A percentile compares a stretch with the other conserved stretches of the same genome.
Evolutionary conservation across 2,113 vertebrate genomes (phyloP).

Genomic region (Acinonyx jubatus): DNA sequence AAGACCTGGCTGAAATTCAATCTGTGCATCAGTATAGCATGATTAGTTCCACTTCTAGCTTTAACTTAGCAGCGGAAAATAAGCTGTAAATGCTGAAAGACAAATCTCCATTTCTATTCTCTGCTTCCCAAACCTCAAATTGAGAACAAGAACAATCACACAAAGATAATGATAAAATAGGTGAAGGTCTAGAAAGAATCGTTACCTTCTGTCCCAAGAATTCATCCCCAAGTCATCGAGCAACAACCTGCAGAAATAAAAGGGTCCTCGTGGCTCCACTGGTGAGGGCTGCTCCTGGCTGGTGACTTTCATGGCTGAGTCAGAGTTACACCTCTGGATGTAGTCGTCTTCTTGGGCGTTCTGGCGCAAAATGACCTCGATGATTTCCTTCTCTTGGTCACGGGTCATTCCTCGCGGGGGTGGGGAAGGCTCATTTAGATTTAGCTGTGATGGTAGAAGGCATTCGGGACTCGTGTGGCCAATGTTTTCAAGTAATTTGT

Average conservation of each 20-base stretch:
- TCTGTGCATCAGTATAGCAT: neutral
- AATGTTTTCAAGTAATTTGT: conserved; percentile 91
- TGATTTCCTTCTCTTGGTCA: conserved; percentile 91
- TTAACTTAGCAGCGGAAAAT: conserved; percentile 44
- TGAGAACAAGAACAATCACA: neutral
- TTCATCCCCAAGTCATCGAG: conserved; percentile 98
- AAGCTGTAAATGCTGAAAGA: neutral
- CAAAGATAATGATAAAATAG: neutral
- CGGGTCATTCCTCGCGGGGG: conserved; percentile 92
- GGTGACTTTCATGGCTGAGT: conserved; percentile 84
- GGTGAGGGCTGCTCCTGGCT: conserved; percentile 87
- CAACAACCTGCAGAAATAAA: conserved; percentile 96
- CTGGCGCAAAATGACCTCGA: conserved; percentile 90
- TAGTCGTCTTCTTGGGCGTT: conserved; percentile 89
- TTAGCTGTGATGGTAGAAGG: conserved; percentile 89
- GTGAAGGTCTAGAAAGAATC: neutral
- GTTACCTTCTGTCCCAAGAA: conserved; percentile 98
- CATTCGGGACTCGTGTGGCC: conserved; percentile 95
- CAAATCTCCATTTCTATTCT: conserved; percentile 5
- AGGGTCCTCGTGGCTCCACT: conserved; percentile 92
- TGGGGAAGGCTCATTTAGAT: conserved; percentile 92
- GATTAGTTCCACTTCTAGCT: neutral
- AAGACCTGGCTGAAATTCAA: neutral
- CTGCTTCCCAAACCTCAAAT: neutral
- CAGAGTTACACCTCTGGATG: conserved; percentile 80